Evolutionary conservation across 2,797 vertebrate genomes (phyloP), one percentile per base, ranked within the genome.

Genomic region (Crenuchus spilurus): DNA sequence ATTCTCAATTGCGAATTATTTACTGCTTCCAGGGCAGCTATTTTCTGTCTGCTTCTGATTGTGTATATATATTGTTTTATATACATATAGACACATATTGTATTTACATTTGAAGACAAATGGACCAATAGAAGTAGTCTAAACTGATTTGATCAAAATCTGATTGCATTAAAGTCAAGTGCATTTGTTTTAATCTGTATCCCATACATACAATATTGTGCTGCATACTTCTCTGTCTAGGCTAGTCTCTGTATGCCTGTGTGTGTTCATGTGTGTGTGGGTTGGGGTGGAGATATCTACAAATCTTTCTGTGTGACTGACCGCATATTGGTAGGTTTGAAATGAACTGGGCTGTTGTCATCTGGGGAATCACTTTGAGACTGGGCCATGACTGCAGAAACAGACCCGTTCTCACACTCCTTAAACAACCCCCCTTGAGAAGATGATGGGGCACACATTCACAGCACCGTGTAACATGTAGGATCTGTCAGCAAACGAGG

Each of bases 311-410:
- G n/a, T 41, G 42, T 33, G 48, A 39, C 62, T 70, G 46, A 60
- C 54, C 69, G 55, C 74, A 67, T 73, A 57, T 24, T 22, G 41
- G 51, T 76, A 46, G 60, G 51, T 37, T 73, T 69, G 20, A 76
- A 70, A 30, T 57, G 74, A 66, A 60, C 26, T 54, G 41, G 44
- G 48, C 35, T 72, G 74, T 83, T 84, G 70, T 86, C 85, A 87
- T 85, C 85, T 89, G 87, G 80, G 80, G 69, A 77, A 68, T 84
- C 84, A 82, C 75, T 85, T 84, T 76, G 71, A 67, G 52, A 66
- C 49, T 77, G 70, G 42, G 42, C 61, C 60, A 55, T 76, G 74
- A 70, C 62, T 54, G 54, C 42, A 79, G 67, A 35, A 68, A 75
- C 68, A 75, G 69, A 58, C 35, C 22, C 69, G 74, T 76, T 80